Conservation (phyloP, 2,888 invertebrate species). For the Drosophila koepferae region DNA sequence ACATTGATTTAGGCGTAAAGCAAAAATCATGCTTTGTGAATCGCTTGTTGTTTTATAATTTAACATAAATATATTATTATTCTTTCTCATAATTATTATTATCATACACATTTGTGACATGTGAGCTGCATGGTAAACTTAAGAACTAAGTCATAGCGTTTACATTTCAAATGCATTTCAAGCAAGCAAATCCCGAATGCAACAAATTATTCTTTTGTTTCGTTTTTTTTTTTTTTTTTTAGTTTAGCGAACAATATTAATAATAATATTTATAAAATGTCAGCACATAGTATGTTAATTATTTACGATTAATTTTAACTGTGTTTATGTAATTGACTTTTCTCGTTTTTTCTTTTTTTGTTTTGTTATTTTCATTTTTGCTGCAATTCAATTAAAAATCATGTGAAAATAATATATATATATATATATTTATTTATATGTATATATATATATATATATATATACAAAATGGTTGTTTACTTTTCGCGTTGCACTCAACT, state of each 20-base stretch:
- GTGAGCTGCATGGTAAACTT: conserved; percentile 49
- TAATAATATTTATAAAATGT: conserved; percentile 37
- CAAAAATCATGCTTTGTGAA: conserved; percentile 21
- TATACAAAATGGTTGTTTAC: conserved; percentile 68
- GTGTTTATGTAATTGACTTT: conserved; percentile 54
- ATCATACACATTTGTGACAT: conserved; percentile 22
- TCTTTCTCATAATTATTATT: conserved; percentile 8
- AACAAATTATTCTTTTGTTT: conserved; percentile 10
- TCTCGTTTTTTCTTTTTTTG: conserved; percentile 29
- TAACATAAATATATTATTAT: conserved; percentile 1
- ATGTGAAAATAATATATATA: conserved; percentile 43
- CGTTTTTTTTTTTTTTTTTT: not conserved
- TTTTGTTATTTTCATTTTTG: conserved; percentile 15
- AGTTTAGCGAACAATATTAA: not conserved
- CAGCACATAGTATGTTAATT: conserved; percentile 55
- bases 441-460: conserved; percentile 38
- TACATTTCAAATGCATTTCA: conserved; percentile 37
- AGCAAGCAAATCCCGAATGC: conserved; percentile 14
- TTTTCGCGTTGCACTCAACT: conserved; percentile 51
- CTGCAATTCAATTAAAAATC: conserved; percentile 39
- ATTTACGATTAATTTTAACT: conserved; percentile 31
- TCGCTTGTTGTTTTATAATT: conserved; percentile 35
- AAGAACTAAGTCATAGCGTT: conserved; percentile 75
- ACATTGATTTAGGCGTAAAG: conserved; percentile 18
- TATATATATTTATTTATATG: conserved; percentile 5